Evolutionary conservation across 1,140 invertebrate genomes (phyloP).

Genomic region (Aleiodes sp.): DNA sequence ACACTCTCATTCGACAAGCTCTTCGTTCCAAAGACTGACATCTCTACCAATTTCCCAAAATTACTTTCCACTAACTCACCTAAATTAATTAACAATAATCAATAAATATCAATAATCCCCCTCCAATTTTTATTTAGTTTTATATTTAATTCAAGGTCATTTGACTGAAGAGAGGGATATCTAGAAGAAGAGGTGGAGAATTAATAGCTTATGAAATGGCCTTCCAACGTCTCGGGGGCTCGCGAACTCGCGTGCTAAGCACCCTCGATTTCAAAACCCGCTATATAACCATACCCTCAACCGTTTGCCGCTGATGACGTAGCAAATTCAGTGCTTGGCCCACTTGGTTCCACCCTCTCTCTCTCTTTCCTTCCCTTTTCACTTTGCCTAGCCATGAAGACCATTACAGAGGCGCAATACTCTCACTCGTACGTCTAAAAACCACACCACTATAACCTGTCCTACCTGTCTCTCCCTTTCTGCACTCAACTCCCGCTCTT

Average conservation of each 20-base stretch:
- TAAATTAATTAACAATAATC: too few species aligned
- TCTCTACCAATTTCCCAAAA: too few species aligned
- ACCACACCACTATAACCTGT: not conserved
- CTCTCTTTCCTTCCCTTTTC: not conserved
- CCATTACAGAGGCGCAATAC: not conserved
- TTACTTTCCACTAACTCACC: too few species aligned
- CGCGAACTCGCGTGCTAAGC: constrained; percentile 48
- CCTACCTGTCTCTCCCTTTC: not conserved
- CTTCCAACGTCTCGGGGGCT: constrained; percentile 41
- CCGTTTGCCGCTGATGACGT: constrained; percentile 29
- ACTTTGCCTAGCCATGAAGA: too few species aligned
- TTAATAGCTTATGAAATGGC: constrained; percentile 53
- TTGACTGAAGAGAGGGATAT: too few species aligned
- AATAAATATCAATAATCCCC: too few species aligned
- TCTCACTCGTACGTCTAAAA: not conserved
- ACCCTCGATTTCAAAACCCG: constrained; percentile 39
- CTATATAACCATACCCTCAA: not conserved
- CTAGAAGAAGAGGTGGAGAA: constrained; percentile 39
- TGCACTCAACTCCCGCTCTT: not conserved
- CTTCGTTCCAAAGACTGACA: too few species aligned
- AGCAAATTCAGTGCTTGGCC: constrained; percentile 32
- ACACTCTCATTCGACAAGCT: too few species aligned
- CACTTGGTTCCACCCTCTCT: constrained; percentile 22
- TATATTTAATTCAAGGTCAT: too few species aligned
- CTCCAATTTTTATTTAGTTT: too few species aligned